Base-by-base conservation (phyloP, 2,888 invertebrate genomes). In the Axea sp. region DNA sequence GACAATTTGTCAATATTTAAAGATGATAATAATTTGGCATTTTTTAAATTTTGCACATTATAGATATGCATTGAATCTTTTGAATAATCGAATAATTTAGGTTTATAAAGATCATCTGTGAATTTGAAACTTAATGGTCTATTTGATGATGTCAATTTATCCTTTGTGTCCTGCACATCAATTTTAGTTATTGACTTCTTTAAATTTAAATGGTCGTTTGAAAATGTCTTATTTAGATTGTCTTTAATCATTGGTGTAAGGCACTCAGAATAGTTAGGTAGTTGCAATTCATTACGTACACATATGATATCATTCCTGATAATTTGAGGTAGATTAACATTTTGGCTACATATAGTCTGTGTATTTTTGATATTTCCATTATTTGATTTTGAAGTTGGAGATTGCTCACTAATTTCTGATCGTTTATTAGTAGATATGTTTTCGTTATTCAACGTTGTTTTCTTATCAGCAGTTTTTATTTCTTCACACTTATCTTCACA, bases 301-400 rank as follows among this genome's bases (percentile, higher is more conserved):
- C 49, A 30, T 4, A 19, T 9, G 12, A 8, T 1, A 28, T 68
- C 33, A 15, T 59, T 68, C 17, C 19, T 28, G 4, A 15, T 12
- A n/a, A 6, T 45, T 24, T 60, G 62, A 71, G 69, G 69, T 71
- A 71, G 69, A 28, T 53, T 47, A 0, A 39, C 7, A 5, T 37
- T 60, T 37, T 57, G 24, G n/a, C 15, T 49, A 51, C 17, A 33
- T 28, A 51, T 49, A 24, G 7, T 11, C 8, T 28, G 6, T 11
- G 8, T 9, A 24, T 8, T 33, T 26, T 49, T 33, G 19, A 7
- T 2, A 19, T n/a, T 37, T 3, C 1, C 19, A 3, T 33, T 55
- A 3, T 3, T 12, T 19, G 33, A 8, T 28, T 51, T 51, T 7
- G 19, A 2, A n/a, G n/a, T n/a, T 15, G 12, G n/a, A 6, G 37